Evolutionary conservation across 2,113 vertebrate species (phyloP).

Genomic region (Phasianus colchicus): DNA sequence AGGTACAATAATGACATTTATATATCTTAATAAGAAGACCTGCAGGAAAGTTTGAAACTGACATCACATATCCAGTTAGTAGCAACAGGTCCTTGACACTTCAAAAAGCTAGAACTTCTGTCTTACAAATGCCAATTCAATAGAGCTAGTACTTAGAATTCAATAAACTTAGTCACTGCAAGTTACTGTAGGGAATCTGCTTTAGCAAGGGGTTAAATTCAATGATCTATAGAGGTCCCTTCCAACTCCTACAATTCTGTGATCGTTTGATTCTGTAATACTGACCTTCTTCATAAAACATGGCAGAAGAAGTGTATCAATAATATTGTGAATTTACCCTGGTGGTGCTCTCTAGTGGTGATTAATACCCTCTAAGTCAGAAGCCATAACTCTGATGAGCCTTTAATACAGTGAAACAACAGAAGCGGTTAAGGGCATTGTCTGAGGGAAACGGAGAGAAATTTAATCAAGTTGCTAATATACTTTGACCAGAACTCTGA

Average conservation of each 20-base stretch:
- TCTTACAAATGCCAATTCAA: not conserved
- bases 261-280: not conserved
- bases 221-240: not conserved
- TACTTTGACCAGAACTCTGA: slow-evolving; percentile 26
- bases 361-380: slow-evolving; percentile 23
- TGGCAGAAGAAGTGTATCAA: accelerated
- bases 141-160: not conserved
- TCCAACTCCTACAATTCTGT: not conserved
- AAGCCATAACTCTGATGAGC: slow-evolving; percentile 40
- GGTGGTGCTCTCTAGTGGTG: not conserved
- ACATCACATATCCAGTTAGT: accelerated
- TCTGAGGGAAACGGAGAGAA: not conserved
- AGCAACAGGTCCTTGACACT: not conserved
- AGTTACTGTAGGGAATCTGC: not conserved
- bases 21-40: not conserved
- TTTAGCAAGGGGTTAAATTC: not conserved
- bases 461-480: slow-evolving; percentile 59
- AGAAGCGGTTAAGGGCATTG: slow-evolving; percentile 40
- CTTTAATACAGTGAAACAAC: slow-evolving; percentile 49
- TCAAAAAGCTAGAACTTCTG: not conserved
- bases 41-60: not conserved
- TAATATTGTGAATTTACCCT: accelerated
- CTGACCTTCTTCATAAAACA: not conserved
- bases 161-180: not conserved
- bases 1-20: not conserved